A percentile compares a stretch with the other conserved stretches of the same genome.
Conservation (phyloP, 2,888 invertebrate species). For the Protula sp. region DNA sequence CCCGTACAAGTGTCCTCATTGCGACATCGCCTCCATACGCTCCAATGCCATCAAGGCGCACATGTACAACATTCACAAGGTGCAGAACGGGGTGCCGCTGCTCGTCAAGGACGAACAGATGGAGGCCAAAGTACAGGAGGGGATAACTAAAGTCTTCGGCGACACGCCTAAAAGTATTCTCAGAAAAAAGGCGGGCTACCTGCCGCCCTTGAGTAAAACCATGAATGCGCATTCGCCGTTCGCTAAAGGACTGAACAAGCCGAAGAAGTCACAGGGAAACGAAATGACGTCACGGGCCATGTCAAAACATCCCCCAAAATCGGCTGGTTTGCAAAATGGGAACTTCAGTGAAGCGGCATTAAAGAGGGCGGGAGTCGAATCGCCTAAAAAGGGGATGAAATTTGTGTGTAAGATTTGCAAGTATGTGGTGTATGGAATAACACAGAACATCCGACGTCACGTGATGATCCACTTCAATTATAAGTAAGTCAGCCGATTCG, state of each 20-base stretch:
- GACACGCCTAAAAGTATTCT: too few relatives aligned
- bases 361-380: not conserved
- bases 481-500: too few relatives aligned
- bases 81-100: not conserved
- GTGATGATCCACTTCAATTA: constrained; percentile 2
- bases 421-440: not conserved
- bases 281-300: too few relatives aligned
- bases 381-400: not conserved
- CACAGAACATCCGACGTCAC: not conserved
- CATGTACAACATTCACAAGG: not conserved
- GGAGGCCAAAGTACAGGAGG: constrained; percentile 1
- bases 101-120: not conserved
- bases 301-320: too few relatives aligned
- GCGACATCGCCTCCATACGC: not conserved
- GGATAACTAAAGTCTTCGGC: too few relatives aligned
- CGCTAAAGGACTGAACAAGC: too few relatives aligned
- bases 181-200: too few relatives aligned
- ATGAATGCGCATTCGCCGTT: too few relatives aligned
- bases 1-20: constrained; percentile 18
- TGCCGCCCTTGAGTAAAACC: too few relatives aligned
- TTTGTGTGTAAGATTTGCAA: not conserved
- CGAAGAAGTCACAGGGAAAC: too few relatives aligned
- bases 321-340: too few relatives aligned
- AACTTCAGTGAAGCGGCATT: too few relatives aligned
- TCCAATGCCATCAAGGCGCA: constrained; percentile 1